These are phyloP conservation scores for Smittia aterrima DNA, from an alignment of 2,888 invertebrate species.

Conservation along the genomic window DNA sequence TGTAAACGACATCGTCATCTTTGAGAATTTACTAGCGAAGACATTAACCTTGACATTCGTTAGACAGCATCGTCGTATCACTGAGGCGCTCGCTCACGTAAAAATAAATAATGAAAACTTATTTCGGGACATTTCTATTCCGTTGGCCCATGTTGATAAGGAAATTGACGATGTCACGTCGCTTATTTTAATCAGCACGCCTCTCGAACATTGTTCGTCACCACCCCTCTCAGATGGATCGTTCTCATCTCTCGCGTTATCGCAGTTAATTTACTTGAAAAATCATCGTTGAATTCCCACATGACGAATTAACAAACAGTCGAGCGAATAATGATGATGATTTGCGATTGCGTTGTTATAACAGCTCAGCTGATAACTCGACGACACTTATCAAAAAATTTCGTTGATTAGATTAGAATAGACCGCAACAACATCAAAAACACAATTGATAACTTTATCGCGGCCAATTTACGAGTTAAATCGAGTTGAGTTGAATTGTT, in stretches of 20 bases:
- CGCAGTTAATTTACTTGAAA: not conserved
- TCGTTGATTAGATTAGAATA: conserved; percentile 7
- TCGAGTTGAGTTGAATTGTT: conserved; percentile 23
- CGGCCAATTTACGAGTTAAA: conserved; percentile 7
- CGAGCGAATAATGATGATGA: no score
- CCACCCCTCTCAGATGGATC: not conserved
- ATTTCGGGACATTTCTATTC: not conserved
- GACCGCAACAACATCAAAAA: not conserved
- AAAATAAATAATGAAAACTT: conserved; percentile 20
- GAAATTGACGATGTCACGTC: not conserved
- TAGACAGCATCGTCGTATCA: not conserved
- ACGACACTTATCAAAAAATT: not conserved
- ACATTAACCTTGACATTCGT: conserved; percentile 23
- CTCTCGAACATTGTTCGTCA: not conserved
- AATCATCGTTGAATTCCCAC: no score
- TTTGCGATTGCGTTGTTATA: no score
- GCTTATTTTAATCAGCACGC: not conserved
- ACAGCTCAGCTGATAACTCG: no score
- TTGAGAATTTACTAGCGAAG: not conserved
- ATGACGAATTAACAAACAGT: no score
- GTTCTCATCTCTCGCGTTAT: not conserved
- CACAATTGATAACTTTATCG: not conserved
- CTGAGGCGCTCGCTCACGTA: not conserved
- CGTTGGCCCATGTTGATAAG: not conserved
- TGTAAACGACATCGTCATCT: no score